These are phyloP conservation scores for Pectinophora gossypiella DNA, from an alignment of 1,140 invertebrate genomes.

Conservation along the genomic window DNA sequence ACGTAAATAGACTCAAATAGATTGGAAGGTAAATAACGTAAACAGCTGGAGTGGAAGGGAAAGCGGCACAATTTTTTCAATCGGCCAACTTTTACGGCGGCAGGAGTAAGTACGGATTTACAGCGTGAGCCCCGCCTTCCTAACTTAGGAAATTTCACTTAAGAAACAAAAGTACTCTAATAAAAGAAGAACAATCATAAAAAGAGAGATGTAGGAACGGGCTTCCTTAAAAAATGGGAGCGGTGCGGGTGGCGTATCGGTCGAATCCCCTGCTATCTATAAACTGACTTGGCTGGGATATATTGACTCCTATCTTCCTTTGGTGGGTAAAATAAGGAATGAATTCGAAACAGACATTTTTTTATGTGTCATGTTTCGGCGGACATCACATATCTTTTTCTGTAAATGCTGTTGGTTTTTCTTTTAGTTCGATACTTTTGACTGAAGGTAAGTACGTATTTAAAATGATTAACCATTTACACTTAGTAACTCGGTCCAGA, in stretches of 20 bases:
- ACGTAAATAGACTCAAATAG: background rate
- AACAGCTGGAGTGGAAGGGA: background rate
- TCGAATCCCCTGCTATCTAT: background rate
- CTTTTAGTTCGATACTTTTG: no score
- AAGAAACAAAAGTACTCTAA: slow-evolving; percentile 71
- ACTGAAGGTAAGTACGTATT: no score
- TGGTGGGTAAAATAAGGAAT: no score
- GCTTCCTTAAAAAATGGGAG: slow-evolving; percentile 38
- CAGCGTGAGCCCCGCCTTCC: slow-evolving; percentile 51
- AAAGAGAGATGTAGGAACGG: slow-evolving; percentile 56
- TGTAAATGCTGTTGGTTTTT: no score
- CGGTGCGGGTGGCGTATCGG: slow-evolving; percentile 1
- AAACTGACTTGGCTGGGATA: no score
- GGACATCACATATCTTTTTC: no score
- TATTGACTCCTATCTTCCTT: no score
- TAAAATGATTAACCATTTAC: no score
- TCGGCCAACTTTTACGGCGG: slow-evolving; percentile 58
- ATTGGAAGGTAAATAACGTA: background rate
- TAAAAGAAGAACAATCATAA: slow-evolving; percentile 73
- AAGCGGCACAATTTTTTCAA: slow-evolving; percentile 47
- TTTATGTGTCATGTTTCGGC: no score
- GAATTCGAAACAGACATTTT: no score
- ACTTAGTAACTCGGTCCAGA: no score
- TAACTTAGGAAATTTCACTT: slow-evolving; percentile 66
- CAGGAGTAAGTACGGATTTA: slow-evolving; percentile 63